Evolutionary conservation across 2,888 invertebrate species (phyloP).

Genomic region (Cyclophora albipunctata): DNA sequence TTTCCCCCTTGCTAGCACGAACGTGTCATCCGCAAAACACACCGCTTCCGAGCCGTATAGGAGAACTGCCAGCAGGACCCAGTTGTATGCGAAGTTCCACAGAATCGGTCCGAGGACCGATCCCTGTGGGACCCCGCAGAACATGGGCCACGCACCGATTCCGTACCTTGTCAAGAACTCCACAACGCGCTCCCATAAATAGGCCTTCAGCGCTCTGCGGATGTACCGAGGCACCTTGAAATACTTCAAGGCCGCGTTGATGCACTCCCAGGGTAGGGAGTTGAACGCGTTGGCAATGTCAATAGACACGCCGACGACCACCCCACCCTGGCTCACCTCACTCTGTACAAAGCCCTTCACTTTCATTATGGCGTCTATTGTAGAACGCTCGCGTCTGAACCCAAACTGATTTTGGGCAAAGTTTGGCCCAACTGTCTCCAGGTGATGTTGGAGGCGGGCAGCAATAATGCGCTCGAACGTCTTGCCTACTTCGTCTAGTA

Average conservation of each 20-base stretch:
- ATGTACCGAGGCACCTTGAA: neutral
- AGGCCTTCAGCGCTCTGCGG: neutral
- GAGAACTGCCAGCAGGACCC: no score
- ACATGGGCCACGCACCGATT: no score
- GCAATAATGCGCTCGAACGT: neutral
- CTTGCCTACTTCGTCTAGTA: conserved; percentile 9
- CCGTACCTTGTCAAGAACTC: neutral
- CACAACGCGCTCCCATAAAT: neutral
- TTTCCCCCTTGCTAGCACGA: no score
- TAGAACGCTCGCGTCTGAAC: neutral
- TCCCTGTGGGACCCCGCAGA: no score
- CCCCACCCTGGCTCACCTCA: no score
- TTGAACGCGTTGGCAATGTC: conserved; percentile 17
- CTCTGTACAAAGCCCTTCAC: neutral
- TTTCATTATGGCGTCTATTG: neutral
- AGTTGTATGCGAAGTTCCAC: no score
- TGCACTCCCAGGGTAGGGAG: conserved; percentile 9
- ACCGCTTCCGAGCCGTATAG: no score
- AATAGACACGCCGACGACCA: no score
- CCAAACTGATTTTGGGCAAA: neutral
- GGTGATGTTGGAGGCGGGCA: neutral
- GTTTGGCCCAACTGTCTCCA: neutral
- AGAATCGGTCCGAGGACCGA: no score
- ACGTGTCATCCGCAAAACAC: no score
- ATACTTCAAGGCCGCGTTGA: conserved; percentile 6